Conservation (phyloP, 2,797 vertebrate genomes). For the Onychomys arenicola region DNA sequence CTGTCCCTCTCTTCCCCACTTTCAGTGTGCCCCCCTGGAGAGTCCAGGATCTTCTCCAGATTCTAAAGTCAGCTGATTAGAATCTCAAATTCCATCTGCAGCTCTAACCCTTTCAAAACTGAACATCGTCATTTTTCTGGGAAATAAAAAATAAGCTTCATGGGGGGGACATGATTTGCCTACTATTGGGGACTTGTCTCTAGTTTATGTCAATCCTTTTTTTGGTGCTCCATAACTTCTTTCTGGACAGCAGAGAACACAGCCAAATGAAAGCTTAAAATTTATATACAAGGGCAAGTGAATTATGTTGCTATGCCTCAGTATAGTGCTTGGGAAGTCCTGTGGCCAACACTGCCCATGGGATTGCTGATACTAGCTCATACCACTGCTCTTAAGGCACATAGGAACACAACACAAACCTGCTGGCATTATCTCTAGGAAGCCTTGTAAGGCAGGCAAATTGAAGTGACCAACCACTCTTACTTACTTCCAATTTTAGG, state of each 20-base stretch:
- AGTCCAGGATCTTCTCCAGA: background rate
- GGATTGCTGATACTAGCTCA: background rate
- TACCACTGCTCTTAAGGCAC: background rate
- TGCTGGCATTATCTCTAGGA: background rate
- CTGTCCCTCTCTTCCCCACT: background rate
- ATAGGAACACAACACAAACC: background rate
- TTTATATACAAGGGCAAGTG: background rate
- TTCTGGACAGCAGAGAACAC: background rate
- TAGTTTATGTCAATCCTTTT: background rate
- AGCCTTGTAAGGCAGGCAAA: background rate
- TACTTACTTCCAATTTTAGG: background rate
- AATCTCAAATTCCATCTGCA: background rate
- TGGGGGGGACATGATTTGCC: background rate
- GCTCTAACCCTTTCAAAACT: background rate
- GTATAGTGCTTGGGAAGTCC: background rate
- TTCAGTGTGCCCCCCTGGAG: no score
- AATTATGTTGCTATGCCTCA: background rate
- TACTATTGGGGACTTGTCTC: background rate
- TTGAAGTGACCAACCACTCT: background rate
- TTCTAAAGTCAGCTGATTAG: background rate
- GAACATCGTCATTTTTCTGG: background rate
- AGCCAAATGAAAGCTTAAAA: background rate
- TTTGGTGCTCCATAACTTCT: background rate
- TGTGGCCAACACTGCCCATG: background rate
- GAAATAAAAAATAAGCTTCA: background rate